Evolutionary conservation across 2,797 vertebrate species (phyloP), one percentile per base, ranked within the genome.

Genomic region (Rhinichthys osculus): DNA sequence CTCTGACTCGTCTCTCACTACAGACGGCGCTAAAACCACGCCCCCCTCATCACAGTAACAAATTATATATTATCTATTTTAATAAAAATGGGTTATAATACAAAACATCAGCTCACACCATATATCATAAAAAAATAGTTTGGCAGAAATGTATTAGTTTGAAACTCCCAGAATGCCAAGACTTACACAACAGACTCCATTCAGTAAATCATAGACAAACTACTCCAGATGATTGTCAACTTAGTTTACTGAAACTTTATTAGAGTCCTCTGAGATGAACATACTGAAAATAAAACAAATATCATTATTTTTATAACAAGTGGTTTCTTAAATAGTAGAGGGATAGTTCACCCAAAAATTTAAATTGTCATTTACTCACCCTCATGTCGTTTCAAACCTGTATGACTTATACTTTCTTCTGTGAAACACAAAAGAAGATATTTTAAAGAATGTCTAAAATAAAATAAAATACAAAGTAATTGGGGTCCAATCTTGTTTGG

Each of bases 161-260:
- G 54, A 78, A 27, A 40, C 77, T 78, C 44, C 54, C 47, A 74
- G 11, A 57, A 77, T 14, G 44, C 50, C 84, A 33, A 27, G 67
- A 59, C 62, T 78, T 78, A 57, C 76, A 78, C 35, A 62, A 78
- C 35, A 78, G 23, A 78, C 14, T 27, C 35, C 7, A 27, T 62
- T 17, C 35, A 42, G 57, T 78, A 78, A 78, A 62, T 78, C 76
- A 62, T 42, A 78, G 57, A 42, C 44, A 44, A 78, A 78, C 35
- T 42, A 30, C n/a, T 62, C 77, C 16, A 62, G n/a, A 42, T 27
- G 57, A 27, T 78, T 64, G 77, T 42, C 57, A 62, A n/a, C 14
- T 5, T 9, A 62, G 57, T 78, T 38, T 27, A 62, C n/a, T 62
- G 21, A 42, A 62, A 77, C 33, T 38, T 54, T 57, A 14, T 54